Base-by-base conservation (phyloP, 2,797 vertebrate species). In the Sebastes matsubarae region DNA sequence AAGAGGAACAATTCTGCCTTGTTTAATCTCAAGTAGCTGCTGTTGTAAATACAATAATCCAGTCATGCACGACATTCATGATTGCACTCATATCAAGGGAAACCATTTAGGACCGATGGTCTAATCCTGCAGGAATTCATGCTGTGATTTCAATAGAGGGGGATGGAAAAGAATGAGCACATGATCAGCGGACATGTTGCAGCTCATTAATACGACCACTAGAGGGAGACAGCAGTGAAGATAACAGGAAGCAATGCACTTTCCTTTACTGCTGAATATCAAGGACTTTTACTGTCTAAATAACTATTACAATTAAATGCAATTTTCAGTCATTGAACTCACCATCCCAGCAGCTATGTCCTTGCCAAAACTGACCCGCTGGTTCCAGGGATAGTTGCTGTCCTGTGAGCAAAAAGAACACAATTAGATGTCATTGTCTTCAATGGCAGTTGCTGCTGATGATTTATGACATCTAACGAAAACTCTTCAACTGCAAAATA, bases 331-430 rank as follows among this genome's bases (percentile, higher is more conserved):
- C 16, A 64, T 57, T 87, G 55, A 77, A 94, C 97, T 94, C 90
- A 99, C 98, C 98, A 99, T 99, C 55, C 98, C 98, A 0, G 97
- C 96, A 0, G 98, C 97, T 0, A 99, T 99, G 91, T 99, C 98
- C 88, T 97, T 98, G 72, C 96, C 98, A 16, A 99, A 98, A 94
- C 98, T 97, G 88, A 99, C 98, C 61, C 98, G 92, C 93, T 97
- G 96, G 85, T 96, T 98, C 98, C 98, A 99, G 1, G 98, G 97
- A 91, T 97, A 98, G 85, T 96, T 96, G 81, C 93, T 95, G 90
- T 99, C 98, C 98, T 99, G 91, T 63, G 55, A 52, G 22, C 6
- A 70, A 66, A 67, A 83, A 67, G 78, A 79, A 11, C 11, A 69
- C 12, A 88, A 30, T 30, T 20, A 50, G 11, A 25, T 8, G 14